Evolutionary conservation across 2,888 invertebrate species (phyloP).

Genomic region (Ariolimax columbianus): DNA sequence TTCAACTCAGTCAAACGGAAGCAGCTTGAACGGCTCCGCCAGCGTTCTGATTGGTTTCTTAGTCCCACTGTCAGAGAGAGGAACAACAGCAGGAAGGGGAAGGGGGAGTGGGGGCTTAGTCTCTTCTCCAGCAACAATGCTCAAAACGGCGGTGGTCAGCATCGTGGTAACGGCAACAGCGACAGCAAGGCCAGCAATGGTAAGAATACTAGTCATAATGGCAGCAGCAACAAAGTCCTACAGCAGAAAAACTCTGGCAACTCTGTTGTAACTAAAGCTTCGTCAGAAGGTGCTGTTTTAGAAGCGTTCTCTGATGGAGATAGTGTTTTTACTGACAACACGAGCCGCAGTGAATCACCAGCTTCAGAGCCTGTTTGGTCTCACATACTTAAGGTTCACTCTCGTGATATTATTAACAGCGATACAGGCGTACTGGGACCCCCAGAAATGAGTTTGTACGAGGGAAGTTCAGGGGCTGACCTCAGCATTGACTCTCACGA

Average conservation of each 20-base stretch:
- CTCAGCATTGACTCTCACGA: slow-evolving; percentile 50
- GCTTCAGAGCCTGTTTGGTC: slow-evolving; percentile 72
- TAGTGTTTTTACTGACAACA: slow-evolving; percentile 72
- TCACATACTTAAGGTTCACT: slow-evolving; percentile 59
- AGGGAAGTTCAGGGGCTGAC: slow-evolving; percentile 40
- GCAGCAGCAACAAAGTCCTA: slow-evolving; percentile 46
- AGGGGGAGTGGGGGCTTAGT: slow-evolving; percentile 40
- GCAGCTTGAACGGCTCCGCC: slow-evolving; percentile 97
- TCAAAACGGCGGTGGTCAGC: slow-evolving; percentile 25
- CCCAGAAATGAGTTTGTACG: slow-evolving; percentile 57
- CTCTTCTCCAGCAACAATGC: slow-evolving; percentile 5
- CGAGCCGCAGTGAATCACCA: slow-evolving; percentile 73
- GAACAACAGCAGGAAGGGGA: slow-evolving; percentile 48
- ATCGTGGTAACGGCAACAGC: slow-evolving; percentile 35
- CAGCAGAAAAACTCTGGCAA: slow-evolving; percentile 64
- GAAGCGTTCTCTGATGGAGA: slow-evolving; percentile 71
- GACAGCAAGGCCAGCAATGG: slow-evolving; percentile 21
- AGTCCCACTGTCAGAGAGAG: slow-evolving; percentile 80
- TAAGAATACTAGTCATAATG: slow-evolving; percentile 8
- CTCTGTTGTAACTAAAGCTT: slow-evolving; percentile 69
- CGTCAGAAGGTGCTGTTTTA: slow-evolving; percentile 71
- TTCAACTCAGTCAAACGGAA: slow-evolving; percentile 81
- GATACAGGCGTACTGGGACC: slow-evolving; percentile 67
- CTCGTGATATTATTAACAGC: slow-evolving; percentile 70
- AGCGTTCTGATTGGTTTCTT: slow-evolving; percentile 96